phyloP scores from a whole-genome alignment of 2,113 vertebrate genomes.

The Lonchura striata region DNA sequence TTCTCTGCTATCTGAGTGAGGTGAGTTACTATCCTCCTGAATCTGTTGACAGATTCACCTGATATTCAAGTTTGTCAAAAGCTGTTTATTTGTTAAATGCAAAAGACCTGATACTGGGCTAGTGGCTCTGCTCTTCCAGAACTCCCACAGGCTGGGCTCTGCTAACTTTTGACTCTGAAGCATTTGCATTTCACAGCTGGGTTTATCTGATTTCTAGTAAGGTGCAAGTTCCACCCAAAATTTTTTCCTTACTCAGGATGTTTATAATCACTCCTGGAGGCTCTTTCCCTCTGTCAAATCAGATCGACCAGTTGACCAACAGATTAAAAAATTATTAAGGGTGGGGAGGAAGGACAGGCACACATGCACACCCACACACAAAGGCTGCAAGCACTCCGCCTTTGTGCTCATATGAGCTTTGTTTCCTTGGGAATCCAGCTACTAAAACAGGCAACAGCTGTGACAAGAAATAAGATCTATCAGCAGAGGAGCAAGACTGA shows the following conservation, averaged over 20 bases:
- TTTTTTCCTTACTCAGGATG: slow-evolving; percentile 35
- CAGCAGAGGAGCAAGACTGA: not conserved
- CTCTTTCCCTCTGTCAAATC: slow-evolving; percentile 11
- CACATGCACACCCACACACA: not conserved
- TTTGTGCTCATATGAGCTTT: slow-evolving; percentile 25
- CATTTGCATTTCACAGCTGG: not conserved
- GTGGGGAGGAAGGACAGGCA: slow-evolving; percentile 60
- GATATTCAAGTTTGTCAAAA: not conserved
- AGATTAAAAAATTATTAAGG: slow-evolving; percentile 65
- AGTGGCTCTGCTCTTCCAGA: not conserved
- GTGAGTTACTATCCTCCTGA: not conserved
- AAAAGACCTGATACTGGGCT: not conserved
- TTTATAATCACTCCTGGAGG: slow-evolving; percentile 21
- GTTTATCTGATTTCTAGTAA: slow-evolving; percentile 26
- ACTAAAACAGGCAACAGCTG: slow-evolving; percentile 12
- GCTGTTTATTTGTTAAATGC: not conserved
- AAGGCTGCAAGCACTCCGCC: not conserved
- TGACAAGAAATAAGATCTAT: not conserved
- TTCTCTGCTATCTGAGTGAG: not conserved
- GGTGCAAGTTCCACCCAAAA: slow-evolving; percentile 31
- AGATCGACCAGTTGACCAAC: slow-evolving; percentile 13
- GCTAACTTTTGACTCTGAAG: not conserved
- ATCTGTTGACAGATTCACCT: not conserved
- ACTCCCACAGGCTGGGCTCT: not conserved
- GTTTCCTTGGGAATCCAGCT: slow-evolving; percentile 41